Conservation (phyloP, 2,888 invertebrate species). For the Andricus quercusramuli region DNA sequence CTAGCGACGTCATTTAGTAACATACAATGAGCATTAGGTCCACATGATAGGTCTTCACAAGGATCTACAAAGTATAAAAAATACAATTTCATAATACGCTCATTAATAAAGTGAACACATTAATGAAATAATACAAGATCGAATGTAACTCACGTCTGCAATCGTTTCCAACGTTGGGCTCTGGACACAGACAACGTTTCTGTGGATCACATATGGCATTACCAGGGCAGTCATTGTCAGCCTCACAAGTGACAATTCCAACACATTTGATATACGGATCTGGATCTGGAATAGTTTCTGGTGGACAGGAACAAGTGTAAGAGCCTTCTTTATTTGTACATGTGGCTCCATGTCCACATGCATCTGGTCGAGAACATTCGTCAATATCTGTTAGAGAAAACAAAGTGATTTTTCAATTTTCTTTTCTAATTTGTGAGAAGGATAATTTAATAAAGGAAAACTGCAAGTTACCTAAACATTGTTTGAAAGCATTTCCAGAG, state of each 20-base stretch:
- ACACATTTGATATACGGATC: conserved; percentile 91
- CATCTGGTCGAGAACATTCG: conserved; percentile 86
- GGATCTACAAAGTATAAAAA: conserved; percentile 84
- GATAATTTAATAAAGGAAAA: not conserved
- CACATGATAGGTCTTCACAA: conserved; percentile 91
- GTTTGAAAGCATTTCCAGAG: conserved; percentile 90
- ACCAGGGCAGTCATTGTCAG: conserved; percentile 91
- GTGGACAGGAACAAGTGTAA: conserved; percentile 89
- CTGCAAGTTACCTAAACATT: conserved; percentile 82
- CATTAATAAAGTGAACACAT: not conserved
- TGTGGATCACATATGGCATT: conserved; percentile 91
- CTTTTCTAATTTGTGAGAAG: not conserved
- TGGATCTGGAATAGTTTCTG: conserved; percentile 90
- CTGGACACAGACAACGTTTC: conserved; percentile 91
- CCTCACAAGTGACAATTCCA: conserved; percentile 88
- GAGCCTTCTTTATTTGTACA: conserved; percentile 90
- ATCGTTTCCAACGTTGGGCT: conserved; percentile 94
- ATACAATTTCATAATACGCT: not conserved
- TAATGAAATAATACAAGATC: not conserved
- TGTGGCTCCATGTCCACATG: conserved; percentile 90
- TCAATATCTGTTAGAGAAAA: conserved; percentile 83
- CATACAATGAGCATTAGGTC: conserved; percentile 94
- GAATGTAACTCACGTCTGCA: conserved; percentile 88
- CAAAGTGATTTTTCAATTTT: not conserved
- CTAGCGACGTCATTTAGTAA: conserved; percentile 90